Conservation (phyloP, 2,113 vertebrate species). For the Mus spicilegus region DNA sequence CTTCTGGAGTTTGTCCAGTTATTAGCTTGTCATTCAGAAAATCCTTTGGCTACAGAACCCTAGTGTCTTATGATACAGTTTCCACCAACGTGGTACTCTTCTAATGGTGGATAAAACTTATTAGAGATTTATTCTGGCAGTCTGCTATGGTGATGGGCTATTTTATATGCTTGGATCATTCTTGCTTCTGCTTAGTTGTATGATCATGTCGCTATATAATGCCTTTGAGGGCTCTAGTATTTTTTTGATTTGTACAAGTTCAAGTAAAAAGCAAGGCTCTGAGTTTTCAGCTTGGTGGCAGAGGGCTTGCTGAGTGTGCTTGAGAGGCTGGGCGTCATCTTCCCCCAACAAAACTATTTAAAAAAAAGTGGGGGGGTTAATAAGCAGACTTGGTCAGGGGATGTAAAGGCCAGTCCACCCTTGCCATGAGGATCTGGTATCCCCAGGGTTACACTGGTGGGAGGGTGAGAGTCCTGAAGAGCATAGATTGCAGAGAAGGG, state of each 20-base stretch:
- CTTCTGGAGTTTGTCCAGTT: not conserved
- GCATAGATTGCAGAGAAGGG: not conserved
- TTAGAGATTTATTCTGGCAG: not conserved
- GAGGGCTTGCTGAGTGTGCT: not conserved
- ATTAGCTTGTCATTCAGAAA: not conserved
- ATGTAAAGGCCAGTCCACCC: fast-evolving
- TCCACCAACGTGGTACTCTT: fast-evolving
- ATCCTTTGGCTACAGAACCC: too few relatives aligned
- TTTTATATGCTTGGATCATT: not conserved
- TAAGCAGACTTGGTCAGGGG: not conserved
- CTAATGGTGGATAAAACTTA: not conserved
- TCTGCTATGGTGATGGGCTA: not conserved
- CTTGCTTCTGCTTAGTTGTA: not conserved
- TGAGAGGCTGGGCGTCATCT: not conserved
- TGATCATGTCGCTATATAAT: not conserved
- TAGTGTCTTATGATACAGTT: not conserved
- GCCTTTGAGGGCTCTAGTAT: not conserved
- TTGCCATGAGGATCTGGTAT: not conserved
- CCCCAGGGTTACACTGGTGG: not conserved
- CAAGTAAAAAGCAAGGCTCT: not conserved
- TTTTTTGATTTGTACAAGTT: not conserved
- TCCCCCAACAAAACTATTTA: not conserved
- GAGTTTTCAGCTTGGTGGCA: not conserved
- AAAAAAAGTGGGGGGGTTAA: not conserved
- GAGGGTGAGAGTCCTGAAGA: not conserved